Conservation (phyloP, 2,113 vertebrate genomes). For the Plecotus auritus region DNA sequence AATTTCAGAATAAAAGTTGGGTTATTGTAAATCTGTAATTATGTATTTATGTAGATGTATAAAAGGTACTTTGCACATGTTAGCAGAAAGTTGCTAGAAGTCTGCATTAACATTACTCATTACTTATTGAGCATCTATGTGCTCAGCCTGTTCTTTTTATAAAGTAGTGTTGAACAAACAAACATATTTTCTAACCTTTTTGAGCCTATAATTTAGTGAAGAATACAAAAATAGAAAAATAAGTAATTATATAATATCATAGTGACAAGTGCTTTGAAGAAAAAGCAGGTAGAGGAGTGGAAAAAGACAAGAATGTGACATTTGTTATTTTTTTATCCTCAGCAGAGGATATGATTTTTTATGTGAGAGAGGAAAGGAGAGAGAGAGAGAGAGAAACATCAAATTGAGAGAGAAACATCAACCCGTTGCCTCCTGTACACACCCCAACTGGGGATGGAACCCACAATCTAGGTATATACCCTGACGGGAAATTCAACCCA, state of each 20-base stretch:
- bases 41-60: background rate
- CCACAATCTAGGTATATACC: background rate
- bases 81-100: constrained; percentile 7
- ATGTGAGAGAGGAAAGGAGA: background rate
- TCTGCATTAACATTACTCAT: background rate
- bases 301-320: background rate
- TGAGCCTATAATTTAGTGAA: background rate
- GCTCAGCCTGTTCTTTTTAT: background rate
- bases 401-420: background rate
- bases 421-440: background rate
- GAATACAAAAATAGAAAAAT: background rate
- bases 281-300: background rate
- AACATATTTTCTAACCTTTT: background rate
- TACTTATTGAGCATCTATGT: constrained; percentile 24
- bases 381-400: background rate
- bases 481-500: background rate
- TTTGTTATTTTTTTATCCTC: background rate
- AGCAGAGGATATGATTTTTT: background rate
- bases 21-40: constrained; percentile 3
- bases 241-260: background rate
- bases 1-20: constrained; percentile 38
- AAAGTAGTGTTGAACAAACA: background rate
- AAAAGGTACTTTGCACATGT: constrained; percentile 5
- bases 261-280: background rate
- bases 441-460: background rate